Evolutionary conservation across 2,888 invertebrate species (phyloP), one percentile per base, ranked within the genome.

Genomic region (Melanargia galathea): DNA sequence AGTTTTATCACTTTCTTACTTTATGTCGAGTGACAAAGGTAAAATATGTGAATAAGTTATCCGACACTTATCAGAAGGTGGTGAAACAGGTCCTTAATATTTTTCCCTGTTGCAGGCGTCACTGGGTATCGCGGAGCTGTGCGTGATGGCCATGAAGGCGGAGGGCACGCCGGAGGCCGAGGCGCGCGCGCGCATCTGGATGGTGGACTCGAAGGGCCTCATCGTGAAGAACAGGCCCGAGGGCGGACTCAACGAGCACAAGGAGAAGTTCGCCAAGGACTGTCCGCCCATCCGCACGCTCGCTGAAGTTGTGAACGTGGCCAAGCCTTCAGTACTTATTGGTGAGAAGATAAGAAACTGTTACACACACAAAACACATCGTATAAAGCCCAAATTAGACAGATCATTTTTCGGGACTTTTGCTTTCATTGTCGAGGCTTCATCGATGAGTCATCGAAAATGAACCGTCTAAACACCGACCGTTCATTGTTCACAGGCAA

Each of bases 121-220:
- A 0, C 91, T 98, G 10, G 99, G 99, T 66, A 99, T 99, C 78
- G 99, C 99, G 0, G 94, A 94, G 74, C 92, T 99, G 62, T 95
- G 98, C 76, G 95, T 96, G 13, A 96, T 97, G 95, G 98, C 98
- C 6, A 98, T 99, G 98, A 90, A 92, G 76, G 93, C 94, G 38
- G 98, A 98, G 80, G 98, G 99, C 3, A 87, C 94, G 0, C 78
- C 93, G 0, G 93, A 94, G 22, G 93, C 93, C 30, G 96, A 96
- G 6, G 99, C 99, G 0, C 93, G 94, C 64, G 84, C 84, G 1
- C 95, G 94, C 78, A 97, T 99, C 77, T 99, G 96, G 96, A 94
- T 99, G 94, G 96, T 99, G 54, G 99, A 99, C 89, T 98, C 98
- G 24, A 96, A 96, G 76, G 99, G 99, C 0, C 93, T 99, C 20